Base-by-base conservation (phyloP, 2,888 invertebrate genomes). In the Odontothrips loti region DNA sequence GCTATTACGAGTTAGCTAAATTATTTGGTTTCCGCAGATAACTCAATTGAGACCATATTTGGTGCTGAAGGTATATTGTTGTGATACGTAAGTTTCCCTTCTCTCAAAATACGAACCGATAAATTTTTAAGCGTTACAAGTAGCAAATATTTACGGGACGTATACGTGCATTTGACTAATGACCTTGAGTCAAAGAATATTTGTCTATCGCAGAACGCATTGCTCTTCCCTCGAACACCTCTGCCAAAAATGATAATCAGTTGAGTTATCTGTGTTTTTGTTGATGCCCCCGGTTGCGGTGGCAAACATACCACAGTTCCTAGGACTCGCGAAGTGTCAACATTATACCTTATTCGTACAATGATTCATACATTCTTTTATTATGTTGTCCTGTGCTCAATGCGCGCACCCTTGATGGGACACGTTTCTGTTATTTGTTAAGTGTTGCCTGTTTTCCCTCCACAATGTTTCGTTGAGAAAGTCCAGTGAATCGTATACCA, bases 361-460 rank as follows among this genome's bases (percentile, higher is more conserved):
- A 27, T 10, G 23, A 75, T 75, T 27, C 68, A 27, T 75, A 75
- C 68, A 27, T 75, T 75, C 23, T 27, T 23, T 75, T 27, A 75
- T 27, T n/a, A 23, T 75, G 68, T 75, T 27, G 9, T 75, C 34
- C 34, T 6, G 34, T 43, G 34, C 34, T 43, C 34, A 43, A 43
- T 43, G 34, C 34, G 68, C 68, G 68, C 68, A 75, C 23, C 68
- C 68, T 75, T 75, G 3, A 75, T 8, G 27, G 68, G 68, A 27
- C 68, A 75, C 23, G 27, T 75, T 27, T 75, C 23, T 75, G 23
- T 27, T 75, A 27, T 75, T 75, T 75, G 68, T 75, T 75, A 75
- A 75, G 68, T 75, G 68, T 75, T 75, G 68, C 68, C 68, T 75
- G 68, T 75, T 75, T 75, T 75, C 68, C 68, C 68, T 75, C 68